These are phyloP conservation scores for Andrena dorsata DNA, from an alignment of 2,888 invertebrate species.

Conservation along the genomic window DNA sequence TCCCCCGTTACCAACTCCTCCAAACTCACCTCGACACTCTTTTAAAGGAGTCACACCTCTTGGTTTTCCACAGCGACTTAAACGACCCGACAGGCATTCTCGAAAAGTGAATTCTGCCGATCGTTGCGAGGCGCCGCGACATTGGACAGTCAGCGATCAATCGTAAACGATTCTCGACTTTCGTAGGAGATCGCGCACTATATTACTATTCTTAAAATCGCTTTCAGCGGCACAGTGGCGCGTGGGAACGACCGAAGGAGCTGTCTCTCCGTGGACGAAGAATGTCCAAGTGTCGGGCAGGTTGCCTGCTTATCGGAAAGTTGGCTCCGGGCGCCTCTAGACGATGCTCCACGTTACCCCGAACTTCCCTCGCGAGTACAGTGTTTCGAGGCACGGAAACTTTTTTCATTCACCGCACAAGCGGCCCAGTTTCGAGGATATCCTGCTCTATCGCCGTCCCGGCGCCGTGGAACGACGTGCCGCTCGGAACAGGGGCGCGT, in stretches of 20 bases:
- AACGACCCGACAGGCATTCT: conserved; percentile 41
- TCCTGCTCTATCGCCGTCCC: neutral
- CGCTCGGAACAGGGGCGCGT: neutral
- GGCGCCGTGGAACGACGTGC: neutral
- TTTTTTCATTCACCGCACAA: neutral
- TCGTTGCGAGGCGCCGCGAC: conserved; percentile 14
- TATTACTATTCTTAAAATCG: neutral
- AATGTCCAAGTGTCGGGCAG: neutral
- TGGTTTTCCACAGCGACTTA: conserved; percentile 63
- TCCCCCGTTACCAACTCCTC: neutral
- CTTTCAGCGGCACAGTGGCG: neutral
- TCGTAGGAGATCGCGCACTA: no score
- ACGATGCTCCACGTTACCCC: neutral
- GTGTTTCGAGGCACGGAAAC: neutral
- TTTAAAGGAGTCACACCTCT: conserved; percentile 72
- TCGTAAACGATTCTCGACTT: neutral
- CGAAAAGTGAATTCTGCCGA: conserved; percentile 1
- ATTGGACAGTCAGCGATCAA: conserved; percentile 24
- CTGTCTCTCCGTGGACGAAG: neutral
- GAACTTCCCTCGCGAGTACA: neutral
- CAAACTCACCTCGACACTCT: conserved; percentile 76
- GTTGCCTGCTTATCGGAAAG: neutral
- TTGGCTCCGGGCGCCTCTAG: neutral
- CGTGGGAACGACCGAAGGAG: neutral
- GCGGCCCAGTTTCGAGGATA: conserved; percentile 18